Base-by-base conservation (phyloP, 2,888 invertebrate species). In the Agonopterix heracliana region DNA sequence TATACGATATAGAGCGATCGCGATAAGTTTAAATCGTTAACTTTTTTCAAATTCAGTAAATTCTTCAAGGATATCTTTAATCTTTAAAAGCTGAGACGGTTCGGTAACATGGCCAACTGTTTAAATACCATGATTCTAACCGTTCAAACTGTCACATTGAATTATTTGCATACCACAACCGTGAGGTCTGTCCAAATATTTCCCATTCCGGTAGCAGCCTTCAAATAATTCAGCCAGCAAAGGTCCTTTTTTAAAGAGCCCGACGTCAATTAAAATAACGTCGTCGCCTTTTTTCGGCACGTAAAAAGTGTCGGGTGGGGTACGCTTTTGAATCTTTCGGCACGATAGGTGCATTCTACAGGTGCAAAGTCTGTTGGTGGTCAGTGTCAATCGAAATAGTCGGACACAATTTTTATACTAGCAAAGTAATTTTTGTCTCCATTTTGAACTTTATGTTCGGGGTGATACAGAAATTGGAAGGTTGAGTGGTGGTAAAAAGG, bases 191-290 rank as follows among this genome's bases (percentile, higher is more conserved):
- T 77, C 71, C 65, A 69, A 81, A 84, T 83, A 68, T 68, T 74
- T 77, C 66, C 62, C 77, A 82, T 84, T 75, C 81, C 82, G 58
- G 75, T 74, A 78, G 72, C 68, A 66, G 64, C 70, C 72, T 71
- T 74, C 68, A 61, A 74, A 82, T 82, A 84, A 82, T 78, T 83
- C 68, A 77, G 69, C 70, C 68, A 60, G 60, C 64, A 59, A 65
- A 74, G 71, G 72, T 67, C 71, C 70, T 70, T 78, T 78, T 78
- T 77, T 73, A 78, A 26, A 75, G 70, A 66, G 58, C 61, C 72
- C 74, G 70, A 61, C 77, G 79, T 85, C 84, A 86, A 86, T 88
- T 87, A 87, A 87, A 86, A 86, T 86, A 81, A 72, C 79, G 73
- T 71, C 56, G 68, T 58, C 60, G 56, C 61, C 65, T 74, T 71